Evolutionary conservation across 2,888 invertebrate genomes (phyloP), one percentile per base, ranked within the genome.

Genomic region (Scaptomyza tumidula): DNA sequence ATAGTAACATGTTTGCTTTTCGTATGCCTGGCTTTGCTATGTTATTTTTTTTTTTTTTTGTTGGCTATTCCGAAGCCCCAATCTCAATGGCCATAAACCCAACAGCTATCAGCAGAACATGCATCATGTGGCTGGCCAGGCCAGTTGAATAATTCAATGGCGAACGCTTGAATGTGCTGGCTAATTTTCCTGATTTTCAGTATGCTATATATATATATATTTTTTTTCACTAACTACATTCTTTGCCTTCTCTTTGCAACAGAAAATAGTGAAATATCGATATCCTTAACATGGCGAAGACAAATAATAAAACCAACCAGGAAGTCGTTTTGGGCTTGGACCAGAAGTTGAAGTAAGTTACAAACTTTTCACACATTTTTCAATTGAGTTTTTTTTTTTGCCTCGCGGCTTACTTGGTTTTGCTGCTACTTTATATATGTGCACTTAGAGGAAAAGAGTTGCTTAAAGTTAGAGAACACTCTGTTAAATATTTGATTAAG

Each of bases 1-100:
- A 86, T 86, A 67, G 84, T 75, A 77, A 77, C 81, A 73, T 76
- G 84, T 81, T 86, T 86, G 68, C 62, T 45, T 41, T 62, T 75
- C 56, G 52, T 41, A 50, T n/a, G 7, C 35, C 31, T 9, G 11
- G 19, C 52, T 29, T 19, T 16, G 37, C 13, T 13, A 7, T 13
- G 41, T 9, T 52, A 41, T 53, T 35, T 11, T 33, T 35, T 35
- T 35, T 35, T 35, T 35, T 35, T 3, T 4, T 35, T 35, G 29
- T 33, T 24, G 31, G 31, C 33, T 27, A 16, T 31, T 9, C 4
- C 14, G 14, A n/a, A 41, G 10, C 44, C 52, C 60, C 60, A 56
- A 43, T 41, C 53, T 52, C 19, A 49, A 14, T 41, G 49, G 14
- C 55, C 52, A 61, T 60, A 59, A 68, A 52, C 45, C 41, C 43